phyloP scores from a whole-genome alignment of 2,888 invertebrate species.

The Pristionchus exspectatus region DNA sequence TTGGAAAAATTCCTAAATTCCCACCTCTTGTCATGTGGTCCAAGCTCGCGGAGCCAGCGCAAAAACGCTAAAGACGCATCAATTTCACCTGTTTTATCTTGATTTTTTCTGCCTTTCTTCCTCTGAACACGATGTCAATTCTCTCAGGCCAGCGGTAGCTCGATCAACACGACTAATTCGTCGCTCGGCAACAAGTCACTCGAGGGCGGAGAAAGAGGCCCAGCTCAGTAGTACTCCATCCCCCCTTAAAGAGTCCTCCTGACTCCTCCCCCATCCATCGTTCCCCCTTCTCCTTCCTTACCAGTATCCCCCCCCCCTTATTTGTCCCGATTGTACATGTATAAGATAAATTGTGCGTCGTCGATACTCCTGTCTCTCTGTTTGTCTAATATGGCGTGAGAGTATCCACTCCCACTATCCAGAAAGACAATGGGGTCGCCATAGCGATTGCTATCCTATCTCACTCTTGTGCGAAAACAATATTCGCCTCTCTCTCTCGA shows the following conservation, averaged over 20 bases:
- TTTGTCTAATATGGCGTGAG: not conserved
- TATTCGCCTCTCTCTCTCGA: slow-evolving; percentile 42
- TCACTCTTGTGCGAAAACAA: slow-evolving; percentile 23
- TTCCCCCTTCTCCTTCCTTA: not conserved
- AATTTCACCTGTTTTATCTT: not conserved
- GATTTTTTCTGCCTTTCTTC: not conserved
- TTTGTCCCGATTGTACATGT: slow-evolving; percentile 23
- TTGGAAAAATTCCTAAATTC: not conserved
- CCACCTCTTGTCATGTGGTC: not conserved
- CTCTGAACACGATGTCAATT: not conserved
- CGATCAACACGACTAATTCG: slow-evolving; percentile 50
- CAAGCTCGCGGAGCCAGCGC: not conserved
- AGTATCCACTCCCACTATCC: not conserved
- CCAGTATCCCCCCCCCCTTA: not conserved
- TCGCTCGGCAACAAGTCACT: slow-evolving; percentile 41
- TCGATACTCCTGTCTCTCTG: not conserved
- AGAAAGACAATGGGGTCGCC: slow-evolving; percentile 39
- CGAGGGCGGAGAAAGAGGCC: not conserved
- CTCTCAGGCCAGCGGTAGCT: slow-evolving; percentile 32
- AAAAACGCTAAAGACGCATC: not conserved
- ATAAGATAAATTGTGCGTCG: slow-evolving; percentile 27
- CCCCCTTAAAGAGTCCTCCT: not conserved
- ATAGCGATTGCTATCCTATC: slow-evolving; percentile 8
- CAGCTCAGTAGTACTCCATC: not conserved
- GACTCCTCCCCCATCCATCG: not conserved